These are phyloP conservation scores for Spatulosminthurus flaviceps DNA, from an alignment of 2,888 invertebrate genomes.

Conservation along the genomic window DNA sequence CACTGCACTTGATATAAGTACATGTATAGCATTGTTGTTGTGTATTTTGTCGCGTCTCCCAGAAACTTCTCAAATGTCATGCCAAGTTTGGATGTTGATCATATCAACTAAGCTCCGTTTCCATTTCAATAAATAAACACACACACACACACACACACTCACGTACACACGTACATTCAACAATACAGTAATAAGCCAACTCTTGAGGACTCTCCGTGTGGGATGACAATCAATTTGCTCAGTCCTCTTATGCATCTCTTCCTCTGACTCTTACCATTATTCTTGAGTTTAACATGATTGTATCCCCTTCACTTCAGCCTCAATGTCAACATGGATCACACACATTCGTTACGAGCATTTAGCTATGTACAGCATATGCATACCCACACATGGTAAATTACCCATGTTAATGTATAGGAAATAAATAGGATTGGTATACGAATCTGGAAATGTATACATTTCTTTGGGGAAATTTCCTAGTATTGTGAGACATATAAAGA, in stretches of 20 bases:
- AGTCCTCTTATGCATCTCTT: neutral
- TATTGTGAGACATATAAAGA: too few species aligned
- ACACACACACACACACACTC: too few species aligned
- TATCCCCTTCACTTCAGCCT: neutral
- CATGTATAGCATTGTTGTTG: slow-evolving; percentile 2
- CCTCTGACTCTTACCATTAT: neutral
- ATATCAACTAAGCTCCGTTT: slow-evolving; percentile 3
- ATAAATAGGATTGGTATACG: too few species aligned
- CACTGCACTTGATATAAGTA: too few species aligned
- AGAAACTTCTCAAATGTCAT: slow-evolving; percentile 18
- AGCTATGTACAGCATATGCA: neutral
- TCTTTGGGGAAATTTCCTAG: too few species aligned
- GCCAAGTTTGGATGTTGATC: slow-evolving; percentile 14
- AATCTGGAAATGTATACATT: too few species aligned
- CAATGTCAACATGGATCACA: neutral
- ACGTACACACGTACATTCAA: too few species aligned
- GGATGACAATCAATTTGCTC: slow-evolving; percentile 18
- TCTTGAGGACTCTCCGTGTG: neutral
- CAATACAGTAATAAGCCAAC: neutral
- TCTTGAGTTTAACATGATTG: neutral
- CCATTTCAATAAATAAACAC: slow-evolving; percentile 4
- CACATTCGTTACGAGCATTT: neutral
- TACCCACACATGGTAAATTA: too few species aligned
- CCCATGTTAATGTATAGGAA: too few species aligned
- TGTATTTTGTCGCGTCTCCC: slow-evolving; percentile 18